Conservation (phyloP, 2,888 invertebrate genomes). For the Oligia strigilis region DNA sequence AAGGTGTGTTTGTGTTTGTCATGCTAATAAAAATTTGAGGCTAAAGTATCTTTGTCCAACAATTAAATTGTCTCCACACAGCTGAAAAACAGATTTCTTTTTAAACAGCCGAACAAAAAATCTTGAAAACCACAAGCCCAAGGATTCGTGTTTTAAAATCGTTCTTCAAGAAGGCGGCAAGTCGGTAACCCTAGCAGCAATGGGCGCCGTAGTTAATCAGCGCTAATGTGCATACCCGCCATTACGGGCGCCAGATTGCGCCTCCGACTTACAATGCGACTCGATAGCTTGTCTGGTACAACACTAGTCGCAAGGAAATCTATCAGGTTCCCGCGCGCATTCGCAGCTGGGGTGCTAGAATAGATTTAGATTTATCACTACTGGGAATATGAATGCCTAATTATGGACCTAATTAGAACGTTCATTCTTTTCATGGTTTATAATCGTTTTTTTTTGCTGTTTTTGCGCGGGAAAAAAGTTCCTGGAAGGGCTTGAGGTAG, state of each 20-base stretch:
- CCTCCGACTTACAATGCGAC: slow-evolving; percentile 51
- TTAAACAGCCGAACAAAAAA: background rate
- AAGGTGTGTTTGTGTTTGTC: too few species aligned
- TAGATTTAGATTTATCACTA: background rate
- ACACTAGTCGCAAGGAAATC: slow-evolving; percentile 22
- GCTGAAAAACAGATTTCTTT: background rate
- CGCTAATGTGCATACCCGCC: slow-evolving; percentile 70
- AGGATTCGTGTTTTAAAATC: slow-evolving; percentile 8
- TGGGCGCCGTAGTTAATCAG: slow-evolving; percentile 68
- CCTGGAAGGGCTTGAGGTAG: too few species aligned
- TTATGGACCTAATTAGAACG: background rate
- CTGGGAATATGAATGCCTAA: background rate
- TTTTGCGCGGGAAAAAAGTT: background rate
- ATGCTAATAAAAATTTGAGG: background rate
- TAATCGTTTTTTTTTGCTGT: background rate
- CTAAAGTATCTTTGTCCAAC: background rate
- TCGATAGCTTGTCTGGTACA: slow-evolving; percentile 42
- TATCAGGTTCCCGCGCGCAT: slow-evolving; percentile 24
- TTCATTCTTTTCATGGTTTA: background rate
- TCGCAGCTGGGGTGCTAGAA: background rate
- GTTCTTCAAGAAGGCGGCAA: background rate
- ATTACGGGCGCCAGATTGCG: slow-evolving; percentile 71
- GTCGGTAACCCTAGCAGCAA: slow-evolving; percentile 51
- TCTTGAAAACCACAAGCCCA: too few species aligned
- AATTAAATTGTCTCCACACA: background rate